Base-by-base conservation (phyloP, 92 coral and sea anemone genomes). In the Muricea muricata region DNA sequence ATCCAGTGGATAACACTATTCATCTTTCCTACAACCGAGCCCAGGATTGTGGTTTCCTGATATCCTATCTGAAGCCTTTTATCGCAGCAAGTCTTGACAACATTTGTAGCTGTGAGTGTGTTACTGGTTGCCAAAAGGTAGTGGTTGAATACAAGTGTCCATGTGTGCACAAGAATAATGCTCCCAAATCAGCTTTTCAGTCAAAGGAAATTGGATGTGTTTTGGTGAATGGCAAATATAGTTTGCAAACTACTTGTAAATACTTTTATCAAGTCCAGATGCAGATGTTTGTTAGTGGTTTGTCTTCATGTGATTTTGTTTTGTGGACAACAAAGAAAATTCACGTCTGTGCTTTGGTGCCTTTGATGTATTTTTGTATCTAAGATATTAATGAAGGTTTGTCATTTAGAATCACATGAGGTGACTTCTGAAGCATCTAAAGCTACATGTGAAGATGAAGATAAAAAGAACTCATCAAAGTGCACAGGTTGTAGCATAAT, bases 101-200 rank as follows among this genome's bases (percentile, higher is more conserved):
- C 37, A 81, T 91, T 60, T 80, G 89, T 74, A 81, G 70, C 68
- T 88, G 90, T 29, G 77, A 85, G 32, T 88, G 90, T 60, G 74
- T 65, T 81, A 73, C 76, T 71, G 84, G 89, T 52, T 89, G 94
- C 66, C 79, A 67, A 61, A 37, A 78, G 50, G 77, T 14, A 56
- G 93, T 89, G 17, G 71, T 92, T 0, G 88, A 90, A 86, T 90
- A 87, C 74, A 87, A 92, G 66, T 90, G 92, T 56, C 92, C 96
- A 33, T 87, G 87, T 85, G 87, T 84, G 80, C 91, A 92, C 85
- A 87, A 80, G 77, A 88, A 90, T 70, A 76, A 86, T 31, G 86
- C 86, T 52, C 90, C 92, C 33, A 91, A 84, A 81, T 63, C 88
- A 85, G 94, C 92, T 75, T 88, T 88, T 67, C 81, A 86, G 5